phyloP scores from a whole-genome alignment of 1,140 invertebrate genomes.

The Bombus breviceps region DNA sequence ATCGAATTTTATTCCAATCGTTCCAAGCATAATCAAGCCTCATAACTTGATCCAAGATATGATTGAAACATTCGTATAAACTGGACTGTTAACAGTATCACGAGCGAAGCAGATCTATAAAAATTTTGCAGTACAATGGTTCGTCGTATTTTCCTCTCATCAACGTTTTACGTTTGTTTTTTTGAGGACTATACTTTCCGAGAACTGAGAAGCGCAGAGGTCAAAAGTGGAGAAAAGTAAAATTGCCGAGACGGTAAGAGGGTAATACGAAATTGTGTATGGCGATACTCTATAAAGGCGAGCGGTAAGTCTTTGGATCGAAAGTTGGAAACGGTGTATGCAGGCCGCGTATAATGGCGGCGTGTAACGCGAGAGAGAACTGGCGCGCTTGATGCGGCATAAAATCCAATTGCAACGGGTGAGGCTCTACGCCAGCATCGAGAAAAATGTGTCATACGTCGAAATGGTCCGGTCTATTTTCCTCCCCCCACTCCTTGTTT shows the following conservation, averaged over 20 bases:
- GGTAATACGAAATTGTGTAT: constrained; percentile 47
- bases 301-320: constrained; percentile 37
- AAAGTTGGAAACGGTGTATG: constrained; percentile 38
- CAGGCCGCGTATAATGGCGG: constrained; percentile 20
- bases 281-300: constrained; percentile 39
- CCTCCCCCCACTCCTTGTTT: background rate
- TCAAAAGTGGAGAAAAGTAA: background rate
- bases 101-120: background rate
- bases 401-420: constrained; percentile 52
- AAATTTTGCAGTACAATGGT: background rate
- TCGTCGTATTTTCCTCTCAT: constrained; percentile 30
- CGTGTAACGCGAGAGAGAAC: constrained; percentile 41
- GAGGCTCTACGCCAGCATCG: constrained; percentile 7
- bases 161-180: constrained; percentile 37
- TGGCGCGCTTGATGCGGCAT: constrained; percentile 48
- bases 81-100: no score
- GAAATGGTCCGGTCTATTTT: background rate
- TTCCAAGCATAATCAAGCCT: no score
- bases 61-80: background rate
- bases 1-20: background rate
- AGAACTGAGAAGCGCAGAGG: background rate
- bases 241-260: constrained; percentile 17
- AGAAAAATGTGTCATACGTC: constrained; percentile 37
- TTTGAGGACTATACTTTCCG: background rate
- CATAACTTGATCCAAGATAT: background rate